These are phyloP conservation scores for Pedicia rivosa DNA, from an alignment of 2,888 invertebrate genomes.

Conservation along the genomic window DNA sequence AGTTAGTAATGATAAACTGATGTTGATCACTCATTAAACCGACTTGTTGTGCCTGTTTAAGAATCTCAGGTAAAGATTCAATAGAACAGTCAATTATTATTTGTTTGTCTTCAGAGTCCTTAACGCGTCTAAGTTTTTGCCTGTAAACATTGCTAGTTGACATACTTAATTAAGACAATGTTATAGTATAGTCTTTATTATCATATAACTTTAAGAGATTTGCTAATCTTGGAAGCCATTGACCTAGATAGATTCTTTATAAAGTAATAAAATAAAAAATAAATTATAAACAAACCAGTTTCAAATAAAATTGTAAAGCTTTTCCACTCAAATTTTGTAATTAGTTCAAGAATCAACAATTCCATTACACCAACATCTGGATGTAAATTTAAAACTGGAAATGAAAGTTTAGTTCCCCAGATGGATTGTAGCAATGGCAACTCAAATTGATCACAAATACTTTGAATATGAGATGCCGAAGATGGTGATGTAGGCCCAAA, in stretches of 20 bases:
- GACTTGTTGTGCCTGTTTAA: constrained; percentile 61
- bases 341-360: constrained; percentile 48
- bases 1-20: constrained; percentile 59
- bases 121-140: constrained; percentile 50
- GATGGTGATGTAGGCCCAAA: constrained; percentile 62
- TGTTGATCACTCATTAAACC: constrained; percentile 68
- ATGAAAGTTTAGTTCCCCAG: constrained; percentile 47
- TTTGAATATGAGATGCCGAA: constrained; percentile 61
- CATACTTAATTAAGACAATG: constrained; percentile 45
- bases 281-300: no score
- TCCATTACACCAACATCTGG: constrained; percentile 47
- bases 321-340: constrained; percentile 61
- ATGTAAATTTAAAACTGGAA: constrained; percentile 50
- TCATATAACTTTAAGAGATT: constrained; percentile 53
- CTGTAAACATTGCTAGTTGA: constrained; percentile 52
- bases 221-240: constrained; percentile 50
- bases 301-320: constrained; percentile 82
- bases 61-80: constrained; percentile 38
- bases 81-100: constrained; percentile 59
- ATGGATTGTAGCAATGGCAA: constrained; percentile 72
- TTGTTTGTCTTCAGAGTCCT: constrained; percentile 47
- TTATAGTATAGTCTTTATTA: constrained; percentile 37
- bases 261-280: no score
- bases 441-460: constrained; percentile 67
- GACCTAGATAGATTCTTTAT: no score